A percentile compares a stretch with the other conserved stretches of the same genome.
phyloP scores from a whole-genome alignment of 2,113 vertebrate species.

The Entelurus aequoreus region DNA sequence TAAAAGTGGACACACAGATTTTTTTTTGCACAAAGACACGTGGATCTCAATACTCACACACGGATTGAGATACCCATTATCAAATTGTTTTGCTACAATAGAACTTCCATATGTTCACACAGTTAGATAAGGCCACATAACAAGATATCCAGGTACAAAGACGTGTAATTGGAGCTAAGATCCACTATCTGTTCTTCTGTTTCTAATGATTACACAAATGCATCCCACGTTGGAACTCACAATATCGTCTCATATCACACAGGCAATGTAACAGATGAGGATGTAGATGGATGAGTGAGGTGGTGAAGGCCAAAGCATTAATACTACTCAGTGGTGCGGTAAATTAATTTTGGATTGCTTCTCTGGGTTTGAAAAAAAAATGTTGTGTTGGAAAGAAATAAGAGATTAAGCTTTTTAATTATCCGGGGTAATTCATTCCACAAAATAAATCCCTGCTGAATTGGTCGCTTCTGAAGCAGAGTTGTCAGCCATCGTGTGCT shows the following conservation, averaged over 20 bases:
- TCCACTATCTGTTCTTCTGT: slow-evolving; percentile 38
- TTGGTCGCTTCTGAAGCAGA: slow-evolving; percentile 57
- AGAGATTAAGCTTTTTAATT: slow-evolving; percentile 75
- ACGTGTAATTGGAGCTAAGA: slow-evolving; percentile 26
- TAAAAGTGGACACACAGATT: too few relatives aligned
- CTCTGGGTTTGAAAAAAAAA: slow-evolving; percentile 71
- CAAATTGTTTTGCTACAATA: too few relatives aligned
- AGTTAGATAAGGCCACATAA: too few relatives aligned
- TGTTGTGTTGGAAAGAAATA: slow-evolving; percentile 72
- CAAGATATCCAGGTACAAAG: slow-evolving; percentile 9
- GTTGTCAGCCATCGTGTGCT: slow-evolving; percentile 45
- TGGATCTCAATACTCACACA: too few relatives aligned
- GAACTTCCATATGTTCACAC: too few relatives aligned
- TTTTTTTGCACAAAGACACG: too few relatives aligned
- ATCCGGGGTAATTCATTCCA: slow-evolving; percentile 72
- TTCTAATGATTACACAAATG: slow-evolving; percentile 56
- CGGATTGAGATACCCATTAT: too few relatives aligned
- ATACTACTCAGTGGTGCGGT: slow-evolving; percentile 73
- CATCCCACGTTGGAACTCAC: slow-evolving; percentile 59
- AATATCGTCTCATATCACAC: slow-evolving; percentile 51
- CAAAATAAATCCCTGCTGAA: slow-evolving; percentile 71
- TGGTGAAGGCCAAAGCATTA: slow-evolving; percentile 60
- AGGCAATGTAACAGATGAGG: slow-evolving; percentile 40
- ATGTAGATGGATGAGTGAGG: slow-evolving; percentile 18
- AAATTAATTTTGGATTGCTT: slow-evolving; percentile 78